Conservation (phyloP, 1,140 invertebrate species). For the Leptopilina boulardi region DNA sequence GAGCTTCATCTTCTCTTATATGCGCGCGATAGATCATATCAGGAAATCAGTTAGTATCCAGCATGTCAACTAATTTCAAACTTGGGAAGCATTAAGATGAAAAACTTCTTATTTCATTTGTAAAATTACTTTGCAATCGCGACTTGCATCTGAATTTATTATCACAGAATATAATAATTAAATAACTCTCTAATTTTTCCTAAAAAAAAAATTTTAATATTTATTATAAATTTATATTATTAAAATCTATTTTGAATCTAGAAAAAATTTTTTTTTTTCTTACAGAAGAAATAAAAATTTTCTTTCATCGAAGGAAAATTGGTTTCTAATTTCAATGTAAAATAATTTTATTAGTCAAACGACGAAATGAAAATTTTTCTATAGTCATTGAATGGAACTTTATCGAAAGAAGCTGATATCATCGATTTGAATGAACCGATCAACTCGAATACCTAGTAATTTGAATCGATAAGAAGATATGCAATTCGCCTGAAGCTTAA, state of each 20-base stretch:
- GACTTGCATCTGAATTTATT: not conserved
- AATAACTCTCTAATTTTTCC: not conserved
- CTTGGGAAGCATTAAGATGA: not conserved
- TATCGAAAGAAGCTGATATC: conserved; percentile 1
- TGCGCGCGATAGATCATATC: conserved; percentile 17
- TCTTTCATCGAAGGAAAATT: no score
- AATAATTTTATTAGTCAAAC: no score
- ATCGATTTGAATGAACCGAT: not conserved
- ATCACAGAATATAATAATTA: not conserved
- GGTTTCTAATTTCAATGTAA: no score
- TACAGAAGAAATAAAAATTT: no score
- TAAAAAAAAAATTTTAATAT: no score
- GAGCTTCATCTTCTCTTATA: not conserved
- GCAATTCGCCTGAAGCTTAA: not conserved
- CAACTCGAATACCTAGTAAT: not conserved
- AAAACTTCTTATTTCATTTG: not conserved
- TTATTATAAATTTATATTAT: no score
- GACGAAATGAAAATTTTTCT: not conserved
- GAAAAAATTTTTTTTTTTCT: no score
- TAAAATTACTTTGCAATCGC: not conserved
- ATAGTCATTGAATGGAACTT: not conserved
- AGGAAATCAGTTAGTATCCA: conserved; percentile 1
- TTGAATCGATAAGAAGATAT: not conserved
- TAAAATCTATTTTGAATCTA: no score
- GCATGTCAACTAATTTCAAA: conserved; percentile 17